phyloP scores from a whole-genome alignment of 2,797 vertebrate genomes.

The Cossypha polioptera region DNA sequence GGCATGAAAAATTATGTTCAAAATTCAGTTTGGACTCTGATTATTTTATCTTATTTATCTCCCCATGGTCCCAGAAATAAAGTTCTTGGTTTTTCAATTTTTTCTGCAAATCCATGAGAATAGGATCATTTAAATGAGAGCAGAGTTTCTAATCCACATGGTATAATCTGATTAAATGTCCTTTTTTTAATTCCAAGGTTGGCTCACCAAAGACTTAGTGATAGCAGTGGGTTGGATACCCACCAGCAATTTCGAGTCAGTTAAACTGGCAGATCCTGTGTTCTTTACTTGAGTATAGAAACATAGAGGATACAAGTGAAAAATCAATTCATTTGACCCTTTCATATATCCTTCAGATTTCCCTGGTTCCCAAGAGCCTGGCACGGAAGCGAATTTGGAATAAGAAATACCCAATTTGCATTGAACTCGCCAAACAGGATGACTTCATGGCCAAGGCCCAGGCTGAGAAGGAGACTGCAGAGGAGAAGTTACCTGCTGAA shows the following conservation, averaged over 20 bases:
- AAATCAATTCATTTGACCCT: background rate
- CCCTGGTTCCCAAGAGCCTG: slow-evolving; percentile 86
- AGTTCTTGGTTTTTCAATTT: background rate
- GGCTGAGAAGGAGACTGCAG: slow-evolving; percentile 73
- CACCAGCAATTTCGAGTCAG: background rate
- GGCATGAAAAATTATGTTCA: background rate
- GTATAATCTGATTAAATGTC: background rate
- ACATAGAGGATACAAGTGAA: background rate
- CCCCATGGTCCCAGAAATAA: background rate
- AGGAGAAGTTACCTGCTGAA: slow-evolving; percentile 71
- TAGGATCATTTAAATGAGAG: background rate
- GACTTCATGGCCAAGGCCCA: slow-evolving; percentile 94
- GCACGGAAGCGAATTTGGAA: slow-evolving; percentile 96
- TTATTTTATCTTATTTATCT: background rate
- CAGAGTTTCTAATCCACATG: background rate
- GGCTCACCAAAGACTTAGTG: background rate
- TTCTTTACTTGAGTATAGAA: background rate
- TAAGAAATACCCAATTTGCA: slow-evolving; percentile 96
- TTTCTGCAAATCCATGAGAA: background rate
- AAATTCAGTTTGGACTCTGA: background rate
- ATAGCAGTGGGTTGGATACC: background rate
- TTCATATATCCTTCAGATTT: slow-evolving; percentile 77
- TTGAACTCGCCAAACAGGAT: slow-evolving; percentile 89
- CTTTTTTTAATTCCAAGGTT: background rate
- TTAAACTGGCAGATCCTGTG: background rate